Evolutionary conservation across 30 jellyfish, hydroid and myxozoan genomes (phyloP), one percentile per base, ranked within the genome.

Genomic region (Rhopilema esculentum): DNA sequence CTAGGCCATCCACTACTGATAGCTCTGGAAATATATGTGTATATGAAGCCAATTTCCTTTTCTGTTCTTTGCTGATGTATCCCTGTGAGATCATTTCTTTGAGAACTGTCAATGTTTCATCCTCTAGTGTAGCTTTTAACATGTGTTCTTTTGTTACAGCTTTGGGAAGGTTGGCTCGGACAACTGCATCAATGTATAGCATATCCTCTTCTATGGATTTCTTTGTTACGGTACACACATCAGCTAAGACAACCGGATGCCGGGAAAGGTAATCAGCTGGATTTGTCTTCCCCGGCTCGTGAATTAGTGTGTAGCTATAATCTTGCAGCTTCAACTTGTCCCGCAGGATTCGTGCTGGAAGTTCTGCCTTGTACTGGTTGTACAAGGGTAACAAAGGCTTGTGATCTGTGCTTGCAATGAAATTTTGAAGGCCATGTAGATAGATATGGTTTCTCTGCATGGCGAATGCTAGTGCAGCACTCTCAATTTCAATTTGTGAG

Each of bases 401-500:
- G 89, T 89, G 91, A 61, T 79, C 92, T 8, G 89, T 89, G 50
- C 52, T 28, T 48, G 51, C 85, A 0, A 26, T 69, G n/a, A 71
- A 51, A 6, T 23, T n/a, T 52, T 89, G 97, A 12, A 74, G 90
- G 9, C 90, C 97, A 0, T 67, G 68, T 19, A 89, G 27, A 33
- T 89, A 89, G 0, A 0, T 64, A 0, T 83, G 92, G 65, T 21
- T 67, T 52, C 93, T 6, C 1, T 89, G 72, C 0, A 89, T 72
- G 71, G 79, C 93, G 72, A 88, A 72, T 33, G 77, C 85, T 2
- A 88, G 73, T 65, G 96, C 87, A 67, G 61, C 25, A 6, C 86
- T 80, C 69, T 79, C 92, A 0, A 77, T 48, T 32, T 69, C 92
- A 0, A 77, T 4, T 50, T 68, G 92, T 57, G 87, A 51, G 27